Conservation (phyloP, 1,140 invertebrate genomes). For the Anoplolepis gracilipes region DNA sequence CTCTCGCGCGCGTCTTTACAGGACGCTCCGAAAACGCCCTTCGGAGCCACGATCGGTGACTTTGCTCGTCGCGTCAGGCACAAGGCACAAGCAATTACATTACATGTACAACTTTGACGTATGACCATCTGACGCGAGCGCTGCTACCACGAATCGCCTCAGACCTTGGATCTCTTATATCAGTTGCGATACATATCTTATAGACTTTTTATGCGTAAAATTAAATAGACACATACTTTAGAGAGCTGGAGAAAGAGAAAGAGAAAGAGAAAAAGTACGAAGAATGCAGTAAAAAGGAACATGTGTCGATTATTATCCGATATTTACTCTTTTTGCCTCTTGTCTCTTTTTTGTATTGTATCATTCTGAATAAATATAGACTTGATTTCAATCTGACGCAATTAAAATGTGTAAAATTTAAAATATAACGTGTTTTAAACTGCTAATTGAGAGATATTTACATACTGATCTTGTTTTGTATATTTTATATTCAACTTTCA, state of each 20-base stretch:
- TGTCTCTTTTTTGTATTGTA: neutral
- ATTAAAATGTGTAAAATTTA: neutral
- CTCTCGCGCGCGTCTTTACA: neutral
- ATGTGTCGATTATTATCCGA: neutral
- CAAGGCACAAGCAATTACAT: neutral
- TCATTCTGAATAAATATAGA: neutral
- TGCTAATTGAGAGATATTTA: neutral
- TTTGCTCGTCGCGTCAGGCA: slow-evolving; percentile 1
- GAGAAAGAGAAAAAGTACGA: neutral
- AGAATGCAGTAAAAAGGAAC: neutral
- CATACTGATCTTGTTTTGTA: neutral
- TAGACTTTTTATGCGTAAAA: no score
- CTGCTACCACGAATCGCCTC: neutral
- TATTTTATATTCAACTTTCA: neutral
- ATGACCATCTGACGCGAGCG: neutral
- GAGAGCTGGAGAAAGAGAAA: neutral
- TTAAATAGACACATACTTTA: neutral
- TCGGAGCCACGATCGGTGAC: neutral
- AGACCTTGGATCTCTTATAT: neutral
- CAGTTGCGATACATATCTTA: no score
- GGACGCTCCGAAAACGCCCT: slow-evolving; percentile 5
- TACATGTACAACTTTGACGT: neutral
- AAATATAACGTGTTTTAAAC: neutral
- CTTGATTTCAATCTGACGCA: neutral
- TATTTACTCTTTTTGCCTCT: neutral